A percentile compares a stretch with the other conserved stretches of the same genome.
These are phyloP conservation scores for Batillaria attramentaria DNA, from an alignment of 1,140 invertebrate genomes.

Conservation along the genomic window DNA sequence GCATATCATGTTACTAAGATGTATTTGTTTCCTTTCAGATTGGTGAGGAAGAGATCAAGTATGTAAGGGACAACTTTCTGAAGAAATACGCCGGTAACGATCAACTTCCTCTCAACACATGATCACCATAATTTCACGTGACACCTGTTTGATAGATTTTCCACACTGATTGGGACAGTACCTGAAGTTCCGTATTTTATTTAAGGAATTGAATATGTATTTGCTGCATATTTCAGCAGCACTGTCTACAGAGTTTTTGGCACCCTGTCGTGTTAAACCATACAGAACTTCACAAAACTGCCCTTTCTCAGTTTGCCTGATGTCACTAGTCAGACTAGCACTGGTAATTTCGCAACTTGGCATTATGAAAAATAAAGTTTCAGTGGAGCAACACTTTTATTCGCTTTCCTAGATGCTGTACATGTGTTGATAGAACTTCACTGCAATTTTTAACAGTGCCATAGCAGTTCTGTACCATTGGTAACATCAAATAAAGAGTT, in stretches of 20 bases:
- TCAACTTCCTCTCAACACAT: not conserved
- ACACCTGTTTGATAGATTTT: not conserved
- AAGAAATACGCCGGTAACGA: slow-evolving; percentile 54
- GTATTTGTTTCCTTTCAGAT: slow-evolving; percentile 32
- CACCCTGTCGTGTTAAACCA: not conserved
- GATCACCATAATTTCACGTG: slow-evolving; percentile 13
- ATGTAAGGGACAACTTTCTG: slow-evolving; percentile 49
- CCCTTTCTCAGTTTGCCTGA: not conserved
- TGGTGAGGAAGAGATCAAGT: slow-evolving; percentile 42
- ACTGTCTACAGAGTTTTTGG: not conserved
- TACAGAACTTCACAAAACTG: not conserved
- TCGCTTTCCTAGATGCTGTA: too few relatives aligned
- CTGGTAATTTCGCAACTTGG: too few relatives aligned
- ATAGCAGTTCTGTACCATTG: too few relatives aligned
- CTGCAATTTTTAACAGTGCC: too few relatives aligned
- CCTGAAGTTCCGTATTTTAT: not conserved
- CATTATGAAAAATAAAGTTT: too few relatives aligned
- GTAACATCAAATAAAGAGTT: not conserved
- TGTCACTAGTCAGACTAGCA: too few relatives aligned
- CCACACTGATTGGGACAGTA: slow-evolving; percentile 1
- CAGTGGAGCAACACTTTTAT: too few relatives aligned
- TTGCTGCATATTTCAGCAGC: not conserved
- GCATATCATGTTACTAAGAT: not conserved
- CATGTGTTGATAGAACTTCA: not conserved
- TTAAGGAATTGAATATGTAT: not conserved